Evolutionary conservation across 2,113 vertebrate species (phyloP), one percentile per base, ranked within the genome.

Genomic region (Triplophysa rosa): DNA sequence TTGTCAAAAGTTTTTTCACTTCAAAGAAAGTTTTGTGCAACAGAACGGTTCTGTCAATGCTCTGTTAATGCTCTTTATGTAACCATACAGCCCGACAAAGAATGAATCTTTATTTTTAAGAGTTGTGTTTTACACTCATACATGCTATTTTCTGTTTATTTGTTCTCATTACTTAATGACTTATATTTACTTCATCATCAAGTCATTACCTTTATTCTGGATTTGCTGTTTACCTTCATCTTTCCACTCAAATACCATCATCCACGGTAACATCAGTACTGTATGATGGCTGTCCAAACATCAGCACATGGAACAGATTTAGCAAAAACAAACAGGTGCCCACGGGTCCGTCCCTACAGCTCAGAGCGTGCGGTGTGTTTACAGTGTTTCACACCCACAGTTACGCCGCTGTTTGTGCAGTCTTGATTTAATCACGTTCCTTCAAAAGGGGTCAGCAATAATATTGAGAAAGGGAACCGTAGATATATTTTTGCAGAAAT

Each of bases 271-370:
- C 21, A 65, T 70, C 33, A 78, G 19, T 68, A 11, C 42, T 45
- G 10, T 12, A 52, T 74, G 45, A 81, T 12, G 13, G 56, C 75
- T 68, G 16, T 81, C 64, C 65, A 78, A 52, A 63, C 47, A 65
- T 79, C 70, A 75, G 73, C 82, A 84, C 83, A 74, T 74, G 69
- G 54, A 66, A 81, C 56, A 42, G 33, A 21, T 66, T 83, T 77
- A 66, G 68, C 58, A 42, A 37, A 74, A 64, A 75, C 33, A 52
- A 75, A 67, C 78, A 83, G 81, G 80, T 83, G 78, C 69, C 80
- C 59, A 5, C 21, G 29, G 8, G 26, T 45, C 11, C 24, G 10
- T 49, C 3, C 52, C 26, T 58, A n/a, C 12, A 3, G 47, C 47
- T 49, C 19, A 81, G 61, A 11, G 59, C 40, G 65, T 21, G 19